A percentile compares a stretch with the other conserved stretches of the same genome.
phyloP scores from a whole-genome alignment of 2,888 invertebrate genomes.

The Aleiodes alternator region DNA sequence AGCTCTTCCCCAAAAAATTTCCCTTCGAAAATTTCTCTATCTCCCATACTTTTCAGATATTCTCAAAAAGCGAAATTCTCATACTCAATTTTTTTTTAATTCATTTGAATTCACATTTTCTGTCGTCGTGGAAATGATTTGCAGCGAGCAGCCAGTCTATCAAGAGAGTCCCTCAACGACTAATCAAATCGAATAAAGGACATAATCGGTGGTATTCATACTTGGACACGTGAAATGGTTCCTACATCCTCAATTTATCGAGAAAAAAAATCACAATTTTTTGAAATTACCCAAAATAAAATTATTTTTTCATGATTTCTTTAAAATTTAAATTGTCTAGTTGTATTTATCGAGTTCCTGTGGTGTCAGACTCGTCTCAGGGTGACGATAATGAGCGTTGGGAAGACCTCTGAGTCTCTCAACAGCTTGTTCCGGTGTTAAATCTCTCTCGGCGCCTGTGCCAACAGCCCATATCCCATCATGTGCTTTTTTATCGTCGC shows the following conservation, averaged over 20 bases:
- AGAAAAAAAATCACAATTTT: conserved; percentile 54
- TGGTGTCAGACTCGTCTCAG: conserved; percentile 63
- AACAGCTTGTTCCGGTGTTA: conserved; percentile 97
- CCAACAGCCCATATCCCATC: conserved; percentile 96
- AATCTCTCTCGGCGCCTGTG: conserved; percentile 93
- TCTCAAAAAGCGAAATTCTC: neutral
- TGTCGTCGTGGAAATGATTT: conserved; percentile 99
- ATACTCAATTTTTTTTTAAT: conserved; percentile 38
- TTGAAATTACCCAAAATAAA: conserved; percentile 3
- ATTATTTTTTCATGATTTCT: conserved; percentile 19
- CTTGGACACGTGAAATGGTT: conserved; percentile 91
- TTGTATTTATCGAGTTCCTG: conserved; percentile 59
- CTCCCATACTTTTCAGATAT: too few species aligned
- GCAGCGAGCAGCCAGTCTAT: conserved; percentile 86
- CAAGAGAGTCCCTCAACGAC: conserved; percentile 76
- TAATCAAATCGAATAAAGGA: conserved; percentile 78
- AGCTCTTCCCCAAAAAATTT: too few species aligned
- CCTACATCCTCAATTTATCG: conserved; percentile 89
- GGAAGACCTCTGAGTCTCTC: conserved; percentile 82
- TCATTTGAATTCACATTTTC: conserved; percentile 83
- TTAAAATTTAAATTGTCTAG: too few species aligned
- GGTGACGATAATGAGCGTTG: conserved; percentile 79
- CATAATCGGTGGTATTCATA: conserved; percentile 90
- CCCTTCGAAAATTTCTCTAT: too few species aligned
- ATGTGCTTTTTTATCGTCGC: conserved; percentile 97